Conservation (phyloP, 2,113 vertebrate species). For the Gadus chalcogrammus region DNA sequence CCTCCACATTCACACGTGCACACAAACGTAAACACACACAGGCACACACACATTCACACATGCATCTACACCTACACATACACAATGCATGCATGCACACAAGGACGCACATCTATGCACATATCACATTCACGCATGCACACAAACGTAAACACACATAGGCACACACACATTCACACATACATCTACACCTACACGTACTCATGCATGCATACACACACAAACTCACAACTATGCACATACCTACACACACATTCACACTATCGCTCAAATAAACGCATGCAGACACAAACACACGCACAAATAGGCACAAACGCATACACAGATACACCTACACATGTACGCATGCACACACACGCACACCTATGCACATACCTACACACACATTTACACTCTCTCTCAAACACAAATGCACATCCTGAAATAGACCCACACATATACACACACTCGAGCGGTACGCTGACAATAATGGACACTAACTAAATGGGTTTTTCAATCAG, state of each 20-base stretch:
- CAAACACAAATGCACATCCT: not conserved
- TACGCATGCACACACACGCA: no score
- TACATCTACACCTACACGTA: no score
- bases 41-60: no score
- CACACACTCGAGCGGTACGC: not conserved
- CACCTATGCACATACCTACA: no score
- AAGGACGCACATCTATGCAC: not conserved
- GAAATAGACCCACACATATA: not conserved
- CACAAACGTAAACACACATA: not conserved
- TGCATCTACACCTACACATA: no score
- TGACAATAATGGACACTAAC: conserved; percentile 21
- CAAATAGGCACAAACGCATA: no score
- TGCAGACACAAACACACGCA: not conserved
- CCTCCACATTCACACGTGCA: no score
- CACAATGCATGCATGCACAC: not conserved
- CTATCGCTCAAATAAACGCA: not conserved
- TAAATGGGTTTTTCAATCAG: conserved; percentile 29
- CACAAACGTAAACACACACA: no score
- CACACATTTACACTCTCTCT: no score
- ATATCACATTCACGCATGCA: not conserved
- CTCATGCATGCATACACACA: not conserved
- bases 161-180: no score
- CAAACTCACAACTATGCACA: not conserved
- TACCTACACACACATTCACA: not conserved
- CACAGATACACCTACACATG: no score